These are phyloP conservation scores for Taenaris catops DNA, from an alignment of 2,888 invertebrate species.

Conservation along the genomic window DNA sequence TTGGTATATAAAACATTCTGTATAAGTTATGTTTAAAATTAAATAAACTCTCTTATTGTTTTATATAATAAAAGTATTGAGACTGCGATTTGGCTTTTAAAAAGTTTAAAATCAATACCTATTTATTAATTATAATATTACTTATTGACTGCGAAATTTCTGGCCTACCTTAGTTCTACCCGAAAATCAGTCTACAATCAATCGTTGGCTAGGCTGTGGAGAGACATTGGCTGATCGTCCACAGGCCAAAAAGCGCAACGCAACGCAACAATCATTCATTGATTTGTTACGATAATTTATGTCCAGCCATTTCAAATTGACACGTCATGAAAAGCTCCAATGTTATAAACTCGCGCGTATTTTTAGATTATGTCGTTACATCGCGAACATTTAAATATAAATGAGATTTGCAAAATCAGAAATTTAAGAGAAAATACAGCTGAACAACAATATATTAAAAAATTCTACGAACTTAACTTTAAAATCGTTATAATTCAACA, in stretches of 20 bases:
- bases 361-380: no score
- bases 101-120: conserved; percentile 62
- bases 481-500: no score
- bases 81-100: conserved; percentile 69
- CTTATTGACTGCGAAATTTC: conserved; percentile 66
- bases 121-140: conserved; percentile 45
- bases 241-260: conserved; percentile 1
- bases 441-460: no score
- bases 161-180: conserved; percentile 72
- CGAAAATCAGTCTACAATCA: conserved; percentile 74
- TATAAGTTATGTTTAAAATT: conserved; percentile 75
- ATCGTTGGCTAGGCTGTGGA: conserved; percentile 57
- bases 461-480: no score
- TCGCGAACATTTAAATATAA: no score
- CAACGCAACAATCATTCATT: no score
- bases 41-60: conserved; percentile 76
- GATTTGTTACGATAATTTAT: no score
- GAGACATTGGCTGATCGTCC: conserved; percentile 32
- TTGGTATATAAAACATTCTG: conserved; percentile 75
- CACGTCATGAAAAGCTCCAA: no score
- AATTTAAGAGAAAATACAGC: no score
- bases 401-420: no score
- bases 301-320: no score
- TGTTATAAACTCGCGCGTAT: no score
- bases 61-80: conserved; percentile 66